These are phyloP conservation scores for Orgyia antiqua DNA, from an alignment of 2,888 invertebrate species.

Conservation along the genomic window DNA sequence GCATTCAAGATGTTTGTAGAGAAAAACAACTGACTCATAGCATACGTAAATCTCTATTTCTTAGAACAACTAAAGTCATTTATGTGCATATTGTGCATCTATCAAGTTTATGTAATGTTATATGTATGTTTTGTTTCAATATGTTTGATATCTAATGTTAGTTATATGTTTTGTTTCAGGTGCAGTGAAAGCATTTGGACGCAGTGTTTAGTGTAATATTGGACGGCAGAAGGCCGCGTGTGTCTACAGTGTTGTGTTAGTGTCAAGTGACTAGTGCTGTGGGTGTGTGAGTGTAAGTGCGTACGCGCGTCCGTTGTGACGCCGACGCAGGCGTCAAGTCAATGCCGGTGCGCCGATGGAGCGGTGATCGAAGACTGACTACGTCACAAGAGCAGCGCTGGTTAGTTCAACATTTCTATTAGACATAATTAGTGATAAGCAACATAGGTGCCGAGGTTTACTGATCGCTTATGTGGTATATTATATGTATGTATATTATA, in stretches of 20 bases:
- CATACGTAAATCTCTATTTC: no score
- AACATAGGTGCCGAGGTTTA: no score
- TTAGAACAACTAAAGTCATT: no score
- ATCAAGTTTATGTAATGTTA: no score
- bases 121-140: no score
- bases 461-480: no score
- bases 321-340: constrained; percentile 62
- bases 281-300: constrained; percentile 32
- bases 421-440: no score
- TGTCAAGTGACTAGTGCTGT: constrained; percentile 21
- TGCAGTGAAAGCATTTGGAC: constrained; percentile 37
- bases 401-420: constrained; percentile 48
- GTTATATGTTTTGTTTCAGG: constrained; percentile 48
- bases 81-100: no score
- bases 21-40: no score
- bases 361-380: constrained; percentile 72
- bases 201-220: constrained; percentile 32
- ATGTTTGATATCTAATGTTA: neutral
- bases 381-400: constrained; percentile 72
- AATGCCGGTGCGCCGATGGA: constrained; percentile 75
- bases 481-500: no score
- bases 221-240: constrained; percentile 34
- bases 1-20: no score
- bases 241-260: constrained; percentile 32
- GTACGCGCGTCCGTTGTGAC: constrained; percentile 51